Conservation (phyloP, 2,888 invertebrate genomes). For the Boloria euphrosyne region DNA sequence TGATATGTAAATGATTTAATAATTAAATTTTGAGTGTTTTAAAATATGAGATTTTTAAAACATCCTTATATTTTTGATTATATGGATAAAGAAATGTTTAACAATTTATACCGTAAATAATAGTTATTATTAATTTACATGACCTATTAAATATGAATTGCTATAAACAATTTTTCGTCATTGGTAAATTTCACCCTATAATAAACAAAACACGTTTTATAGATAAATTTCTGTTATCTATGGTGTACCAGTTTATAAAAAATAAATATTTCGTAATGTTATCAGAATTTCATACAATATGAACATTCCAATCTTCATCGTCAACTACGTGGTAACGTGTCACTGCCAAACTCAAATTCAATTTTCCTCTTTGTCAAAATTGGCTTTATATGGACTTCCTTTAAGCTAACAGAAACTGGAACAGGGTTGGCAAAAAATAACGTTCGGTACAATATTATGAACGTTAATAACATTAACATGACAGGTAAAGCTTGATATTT, state of each 20-base stretch:
- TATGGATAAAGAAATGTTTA: too few species aligned
- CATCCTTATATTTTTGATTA: too few species aligned
- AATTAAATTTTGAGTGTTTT: too few species aligned
- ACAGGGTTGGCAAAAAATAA: conserved; percentile 9
- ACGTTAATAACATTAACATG: conserved; percentile 19
- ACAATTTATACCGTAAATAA: too few species aligned
- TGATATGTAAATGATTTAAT: too few species aligned
- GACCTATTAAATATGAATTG: too few species aligned
- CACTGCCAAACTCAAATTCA: conserved; percentile 39
- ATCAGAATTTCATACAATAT: conserved; percentile 6
- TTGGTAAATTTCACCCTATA: too few species aligned
- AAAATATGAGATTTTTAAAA: too few species aligned
- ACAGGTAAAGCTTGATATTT: neutral
- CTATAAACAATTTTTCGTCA: too few species aligned
- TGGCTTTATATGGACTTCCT: conserved; percentile 41
- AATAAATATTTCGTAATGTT: neutral
- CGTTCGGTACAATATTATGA: neutral
- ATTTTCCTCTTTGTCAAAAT: conserved; percentile 46
- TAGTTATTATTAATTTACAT: too few species aligned
- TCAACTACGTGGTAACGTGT: conserved; percentile 23
- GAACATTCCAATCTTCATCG: conserved; percentile 12
- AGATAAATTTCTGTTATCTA: too few species aligned
- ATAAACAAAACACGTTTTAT: neutral
- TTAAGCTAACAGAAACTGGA: conserved; percentile 28
- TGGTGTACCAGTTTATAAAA: too few species aligned